Base-by-base conservation (phyloP, 2,797 vertebrate genomes). In the Onychomys leucogaster region DNA sequence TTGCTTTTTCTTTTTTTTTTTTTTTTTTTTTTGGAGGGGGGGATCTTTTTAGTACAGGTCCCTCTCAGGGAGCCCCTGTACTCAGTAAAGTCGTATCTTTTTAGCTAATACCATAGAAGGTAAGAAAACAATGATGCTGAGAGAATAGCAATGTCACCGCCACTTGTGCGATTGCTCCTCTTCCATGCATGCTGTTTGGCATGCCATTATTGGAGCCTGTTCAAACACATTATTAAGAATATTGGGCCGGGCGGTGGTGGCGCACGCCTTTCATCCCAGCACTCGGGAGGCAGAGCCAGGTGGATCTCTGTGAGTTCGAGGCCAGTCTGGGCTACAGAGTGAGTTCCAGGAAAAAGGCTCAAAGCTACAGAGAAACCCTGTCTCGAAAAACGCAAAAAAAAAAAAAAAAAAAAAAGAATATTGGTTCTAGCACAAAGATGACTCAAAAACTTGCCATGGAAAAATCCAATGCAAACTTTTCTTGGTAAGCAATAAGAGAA, bases 1-100 rank as follows among this genome's bases (percentile, higher is more conserved):
- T 52, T 93, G n/a, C 71, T 95, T 96, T 92, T 37, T n/a, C 71
- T 95, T 96, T 92, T 37, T n/a, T n/a, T n/a, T n/a, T n/a, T n/a
- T n/a, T 49, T 55, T 55, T 55, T 52, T 13, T 49, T 49, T 49
- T 49, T 49, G 49, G 49, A 49, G 49, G 91, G 19, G 19, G 59
- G 59, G 59, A 59, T 57, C n/a, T 89, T 90, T 52, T 93, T 91
- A 97, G 37, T 94, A 84, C 14, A 95, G 81, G 4, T 63, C 34
- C 49, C 25, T 59, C 37, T 89, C 80, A 77, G 88, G 89, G 93
- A 88, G 61, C 69, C 32, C 95, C 61, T 95, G 41, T 91, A 92
- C 57, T 80, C 92, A 91, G 71, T 55, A 2, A 1, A 92, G 63
- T 92, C 46, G 95, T 83, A 63, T 69, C 89, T 96, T 96, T 96